Evolutionary conservation across 2,797 vertebrate species (phyloP).

Genomic region (Platalea minor): DNA sequence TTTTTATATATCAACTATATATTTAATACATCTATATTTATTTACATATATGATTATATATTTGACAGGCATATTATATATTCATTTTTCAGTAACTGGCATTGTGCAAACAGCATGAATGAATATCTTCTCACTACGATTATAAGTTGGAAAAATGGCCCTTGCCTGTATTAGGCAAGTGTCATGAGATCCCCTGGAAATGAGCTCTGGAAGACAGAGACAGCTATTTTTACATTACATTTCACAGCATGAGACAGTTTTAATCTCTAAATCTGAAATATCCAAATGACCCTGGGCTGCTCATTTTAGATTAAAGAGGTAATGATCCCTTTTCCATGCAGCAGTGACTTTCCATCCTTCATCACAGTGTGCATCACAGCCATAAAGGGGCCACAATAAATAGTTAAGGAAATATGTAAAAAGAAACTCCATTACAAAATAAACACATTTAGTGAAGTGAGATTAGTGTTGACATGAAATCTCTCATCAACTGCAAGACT

Average conservation of each 20-base stretch:
- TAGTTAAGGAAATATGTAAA: slow-evolving; percentile 59
- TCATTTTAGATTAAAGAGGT: slow-evolving; percentile 41
- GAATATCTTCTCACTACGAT: background rate
- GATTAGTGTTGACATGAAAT: slow-evolving; percentile 61
- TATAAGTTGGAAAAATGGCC: background rate
- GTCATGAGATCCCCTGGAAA: background rate
- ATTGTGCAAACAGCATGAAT: background rate
- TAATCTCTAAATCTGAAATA: slow-evolving; percentile 52
- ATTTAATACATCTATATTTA: background rate
- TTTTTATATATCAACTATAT: background rate
- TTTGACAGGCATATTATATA: background rate
- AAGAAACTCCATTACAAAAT: slow-evolving; percentile 53
- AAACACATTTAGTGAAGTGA: slow-evolving; percentile 70
- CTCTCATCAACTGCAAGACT: slow-evolving; percentile 62
- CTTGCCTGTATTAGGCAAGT: background rate
- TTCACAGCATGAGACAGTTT: slow-evolving; percentile 32
- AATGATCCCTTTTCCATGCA: background rate
- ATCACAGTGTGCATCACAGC: background rate
- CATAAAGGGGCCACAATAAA: slow-evolving; percentile 2
- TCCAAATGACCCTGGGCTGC: slow-evolving; percentile 14
- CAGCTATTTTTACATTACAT: slow-evolving; percentile 27
- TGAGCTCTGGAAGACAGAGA: background rate
- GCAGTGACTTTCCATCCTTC: background rate
- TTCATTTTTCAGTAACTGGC: background rate
- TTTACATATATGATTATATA: background rate